Conservation (phyloP, 2,888 invertebrate genomes). For the Ypsolopha sequella region DNA sequence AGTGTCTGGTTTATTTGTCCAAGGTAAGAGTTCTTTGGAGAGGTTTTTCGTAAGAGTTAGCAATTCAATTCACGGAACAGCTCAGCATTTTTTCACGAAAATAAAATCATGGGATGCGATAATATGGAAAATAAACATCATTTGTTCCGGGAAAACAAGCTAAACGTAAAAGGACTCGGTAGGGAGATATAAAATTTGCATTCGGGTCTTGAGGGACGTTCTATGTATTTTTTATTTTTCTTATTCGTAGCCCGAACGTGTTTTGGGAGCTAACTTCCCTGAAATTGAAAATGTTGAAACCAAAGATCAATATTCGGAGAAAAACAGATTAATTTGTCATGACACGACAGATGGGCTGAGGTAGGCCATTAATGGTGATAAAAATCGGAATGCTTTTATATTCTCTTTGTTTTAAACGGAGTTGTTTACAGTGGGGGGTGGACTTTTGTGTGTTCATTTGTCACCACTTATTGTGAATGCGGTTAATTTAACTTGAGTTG, state of each 20-base stretch:
- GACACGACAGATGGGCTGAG: too few relatives aligned
- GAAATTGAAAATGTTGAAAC: neutral
- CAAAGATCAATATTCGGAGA: too few relatives aligned
- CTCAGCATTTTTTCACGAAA: neutral
- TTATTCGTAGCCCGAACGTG: slow-evolving; percentile 30
- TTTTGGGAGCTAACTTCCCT: slow-evolving; percentile 27
- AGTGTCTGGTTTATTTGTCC: too few relatives aligned
- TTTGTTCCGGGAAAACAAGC: slow-evolving; percentile 3
- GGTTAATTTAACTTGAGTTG: too few relatives aligned
- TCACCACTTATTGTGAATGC: too few relatives aligned
- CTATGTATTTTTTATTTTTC: slow-evolving; percentile 40
- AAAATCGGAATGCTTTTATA: too few relatives aligned
- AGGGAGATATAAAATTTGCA: slow-evolving; percentile 36
- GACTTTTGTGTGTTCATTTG: too few relatives aligned
- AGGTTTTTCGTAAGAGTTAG: neutral
- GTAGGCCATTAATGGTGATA: too few relatives aligned
- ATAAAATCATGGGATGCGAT: neutral
- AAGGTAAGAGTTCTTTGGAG: too few relatives aligned
- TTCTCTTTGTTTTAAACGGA: too few relatives aligned
- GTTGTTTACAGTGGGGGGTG: too few relatives aligned
- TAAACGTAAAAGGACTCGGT: neutral
- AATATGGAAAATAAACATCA: slow-evolving; percentile 1
- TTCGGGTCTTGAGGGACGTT: slow-evolving; percentile 27
- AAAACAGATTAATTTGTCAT: too few relatives aligned
- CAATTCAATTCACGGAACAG: neutral